Evolutionary conservation across 92 coral and sea anemone genomes (phyloP), one percentile per base, ranked within the genome.

Genomic region (Phenganax subtilis): DNA sequence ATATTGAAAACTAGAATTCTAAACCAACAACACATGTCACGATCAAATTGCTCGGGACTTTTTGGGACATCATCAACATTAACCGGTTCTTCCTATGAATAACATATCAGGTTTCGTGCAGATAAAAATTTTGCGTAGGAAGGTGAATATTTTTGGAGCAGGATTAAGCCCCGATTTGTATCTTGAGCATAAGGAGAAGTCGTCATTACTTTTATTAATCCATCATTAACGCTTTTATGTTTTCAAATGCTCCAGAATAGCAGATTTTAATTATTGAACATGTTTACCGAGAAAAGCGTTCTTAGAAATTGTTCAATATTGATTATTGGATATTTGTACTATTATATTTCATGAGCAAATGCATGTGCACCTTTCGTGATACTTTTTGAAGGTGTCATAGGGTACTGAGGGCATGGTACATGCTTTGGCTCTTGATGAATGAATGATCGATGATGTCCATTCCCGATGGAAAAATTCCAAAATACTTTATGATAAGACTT

Each of bases 401-500:
- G 47, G 51, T 66, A 47, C 16, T 66, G 72, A 53, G 72, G 72
- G 72, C 10, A 30, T 37, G 47, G 9, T 47, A 16, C 72, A 66
- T 51, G 51, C 12, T 25, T 30, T 12, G 31, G 51, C 72, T 47
- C 28, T 7, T 66, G 72, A 25, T 9, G 51, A 66, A 66, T 66
- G 72, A 66, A 66, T 66, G 72, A 66, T 66, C 72, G 72, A 66
- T 66, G 72, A 66, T 66, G 15, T 1, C 51, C 0, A 9, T 15
- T 7, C 14, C 72, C 72, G 51, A 66, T 66, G 51, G 72, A 66
- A 66, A 66, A 30, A 20, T 10, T 66, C 72, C 72, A 66, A 59
- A 59, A 59, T 15, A 61, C 47, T 37, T 37, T 37, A 37, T 37
- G 47, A 37, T 37, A 37, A 37, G 2, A 37, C 5, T 37, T 37